Conservation (phyloP, 1,140 invertebrate species). For the Lysiphlebus fabarum region DNA sequence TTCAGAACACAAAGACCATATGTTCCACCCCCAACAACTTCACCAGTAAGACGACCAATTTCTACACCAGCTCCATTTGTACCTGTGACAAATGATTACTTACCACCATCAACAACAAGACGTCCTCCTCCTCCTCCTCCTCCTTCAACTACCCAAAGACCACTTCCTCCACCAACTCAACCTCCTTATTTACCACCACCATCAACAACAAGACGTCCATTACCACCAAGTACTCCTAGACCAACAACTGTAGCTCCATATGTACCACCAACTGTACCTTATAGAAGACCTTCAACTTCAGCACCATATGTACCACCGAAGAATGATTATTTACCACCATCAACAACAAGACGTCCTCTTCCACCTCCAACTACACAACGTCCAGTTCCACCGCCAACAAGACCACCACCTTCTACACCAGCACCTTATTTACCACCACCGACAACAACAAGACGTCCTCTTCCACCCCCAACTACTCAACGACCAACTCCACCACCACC, state of each 20-base stretch:
- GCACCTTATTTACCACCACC: not conserved
- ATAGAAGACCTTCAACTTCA: slow-evolving; percentile 12
- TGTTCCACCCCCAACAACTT: slow-evolving; percentile 4
- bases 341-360: slow-evolving; percentile 14
- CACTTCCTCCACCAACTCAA: slow-evolving; percentile 18
- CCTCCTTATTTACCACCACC: slow-evolving; percentile 12
- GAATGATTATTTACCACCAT: slow-evolving; percentile 20
- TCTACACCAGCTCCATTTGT: slow-evolving; percentile 7
- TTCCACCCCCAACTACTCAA: not conserved
- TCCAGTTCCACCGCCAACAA: not conserved
- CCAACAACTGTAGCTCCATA: no score
- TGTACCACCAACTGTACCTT: no score
- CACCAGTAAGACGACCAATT: slow-evolving; percentile 17
- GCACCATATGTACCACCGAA: slow-evolving; percentile 12
- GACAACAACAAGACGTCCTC: slow-evolving; percentile 10
- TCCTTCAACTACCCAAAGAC: no score
- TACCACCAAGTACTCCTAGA: slow-evolving; percentile 4
- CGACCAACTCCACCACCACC: slow-evolving; percentile 9
- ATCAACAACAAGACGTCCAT: slow-evolving; percentile 15
- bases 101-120: no score
- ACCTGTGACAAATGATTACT: no score
- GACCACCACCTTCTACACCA: slow-evolving; percentile 7
- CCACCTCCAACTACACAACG: not conserved
- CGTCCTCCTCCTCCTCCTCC: no score
- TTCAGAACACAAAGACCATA: no score